Evolutionary conservation across 2,113 vertebrate genomes (phyloP), one percentile per base, ranked within the genome.

Genomic region (Channa argus): DNA sequence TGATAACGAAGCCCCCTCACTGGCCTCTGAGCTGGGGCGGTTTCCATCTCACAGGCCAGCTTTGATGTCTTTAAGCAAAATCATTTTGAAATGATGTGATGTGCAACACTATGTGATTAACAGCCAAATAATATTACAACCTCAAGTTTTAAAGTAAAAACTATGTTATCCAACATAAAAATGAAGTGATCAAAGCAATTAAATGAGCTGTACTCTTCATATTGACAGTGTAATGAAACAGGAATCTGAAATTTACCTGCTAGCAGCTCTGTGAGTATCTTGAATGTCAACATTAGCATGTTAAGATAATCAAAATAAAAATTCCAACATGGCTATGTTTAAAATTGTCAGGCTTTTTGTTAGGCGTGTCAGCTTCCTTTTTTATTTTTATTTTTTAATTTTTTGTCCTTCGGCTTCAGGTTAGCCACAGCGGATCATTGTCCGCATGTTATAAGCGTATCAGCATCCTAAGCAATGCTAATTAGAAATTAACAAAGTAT

Each of bases 1-100:
- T 63, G 79, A 72, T 63, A 79, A 65, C 37, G 45, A 59, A 24
- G 39, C 47, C 64, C 33, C 73, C 58, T 60, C 72, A 38, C 59
- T 44, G 74, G 74, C 63, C 53, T 52, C 72, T 3, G 53, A 63
- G 34, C 38, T 0, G 12, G 44, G 13, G 54, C 33, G 53, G 36
- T 38, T 14, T 68, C 59, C 54, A 68, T 79, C 82, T 70, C 44
- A 55, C 59, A 43, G 75, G 67, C 14, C 52, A 39, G 41, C 44
- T 79, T 47, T 39, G 15, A 82, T 43, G 56, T 45, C 71, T 64
- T 12, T 8, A 44, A 37, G 46, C 63, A 58, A 49, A 53, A 7
- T 6, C 4, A 45, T 60, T 70, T 59, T 54, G 62, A 59, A 79
- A 84, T 79, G 11, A 38, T 5, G n/a, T n/a, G 50, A 46, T 24